Evolutionary conservation across 2,888 invertebrate genomes (phyloP), one percentile per base, ranked within the genome.

Genomic region (Synanthedon andrenaeformis): DNA sequence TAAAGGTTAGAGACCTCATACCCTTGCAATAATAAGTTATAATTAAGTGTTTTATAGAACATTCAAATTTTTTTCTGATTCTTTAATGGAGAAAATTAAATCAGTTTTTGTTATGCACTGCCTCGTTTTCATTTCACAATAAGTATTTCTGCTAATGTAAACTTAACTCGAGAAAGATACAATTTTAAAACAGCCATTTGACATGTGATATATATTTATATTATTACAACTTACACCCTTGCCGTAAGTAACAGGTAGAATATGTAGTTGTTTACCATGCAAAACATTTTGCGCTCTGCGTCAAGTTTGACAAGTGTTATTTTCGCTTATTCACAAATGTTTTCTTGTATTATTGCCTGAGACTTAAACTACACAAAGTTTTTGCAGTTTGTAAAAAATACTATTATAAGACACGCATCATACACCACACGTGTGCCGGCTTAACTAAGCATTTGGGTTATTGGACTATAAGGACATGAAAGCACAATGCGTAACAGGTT

Each of bases 241-340:
- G 13, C 14, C 45, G n/a, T 68, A 65, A 68, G 65, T 72, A 74
- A 75, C 76, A 76, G 76, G 76, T 76, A 75, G 66, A 62, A 45
- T 45, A n/a, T 42, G 12, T 42, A 45, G 2, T 14, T 45, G 8
- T 45, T 45, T 45, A n/a, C 45, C 11, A 8, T n/a, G n/a, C 14
- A 35, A 35, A 35, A 35, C 10, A 35, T 35, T 35, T 35, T 35
- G 8, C 10, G 3, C 14, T 45, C 45, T 45, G 2, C 8, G 5
- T 3, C 13, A n/a, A 45, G 8, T 11, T 12, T 2, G 3, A 10
- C 2, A 13, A 14, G 45, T 1, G 13, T n/a, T 45, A 13, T 35
- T 13, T 45, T 14, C n/a, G 6, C 45, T 45, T n/a, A 45, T 45
- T 45, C 3, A 45, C n/a, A 45, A 8, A 55, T 62, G 63, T 66